Base-by-base conservation (phyloP, 1,140 invertebrate species). In the Bursaphelenchus mucronatus region DNA sequence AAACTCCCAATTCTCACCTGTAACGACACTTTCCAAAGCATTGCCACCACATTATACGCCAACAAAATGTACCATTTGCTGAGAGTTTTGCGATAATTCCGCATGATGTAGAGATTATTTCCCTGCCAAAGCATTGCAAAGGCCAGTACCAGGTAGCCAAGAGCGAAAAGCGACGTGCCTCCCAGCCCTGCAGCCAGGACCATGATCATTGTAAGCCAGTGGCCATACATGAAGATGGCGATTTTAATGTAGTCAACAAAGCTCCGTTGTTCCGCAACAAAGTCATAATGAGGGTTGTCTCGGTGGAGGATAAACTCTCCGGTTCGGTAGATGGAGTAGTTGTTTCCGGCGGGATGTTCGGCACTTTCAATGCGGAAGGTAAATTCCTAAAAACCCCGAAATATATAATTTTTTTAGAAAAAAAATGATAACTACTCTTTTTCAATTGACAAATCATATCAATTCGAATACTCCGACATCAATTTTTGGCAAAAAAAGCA, bases 341-440 rank as follows among this genome's bases (percentile, higher is more conserved):
- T 76, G 15, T 73, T 51, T 8, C 75, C 76, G 5, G 76, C 75
- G 17, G 75, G 75, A 54, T 79, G 79, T 30, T 66, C 55, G 7
- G 63, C 62, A 9, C 59, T 47, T 54, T 79, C 77, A 41, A 49
- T 19, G 11, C 66, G 59, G 67, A 79, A 79, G 1, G 79, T 72
- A n/a, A 54, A 45, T 45, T 59, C 55, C 83, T 98, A 95, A 44
- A 19, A 40, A 66, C 45, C 13, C 15, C 51, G 39, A 50, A 52
- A 30, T 30, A 30, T 3, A 30, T 30, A 3, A 30, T 3, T 30
- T 5, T 30, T 30, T 30, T 30, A 3, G 30, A 5, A 5, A 5
- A 5, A 30, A 30, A 30, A 30, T 30, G 1, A 5, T 30, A 3
- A 30, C 30, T 30, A 30, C 30, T 30, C 30, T 30, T 30, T 30